phyloP scores from a whole-genome alignment of 2,797 vertebrate genomes.

The Eospalax fontanierii region DNA sequence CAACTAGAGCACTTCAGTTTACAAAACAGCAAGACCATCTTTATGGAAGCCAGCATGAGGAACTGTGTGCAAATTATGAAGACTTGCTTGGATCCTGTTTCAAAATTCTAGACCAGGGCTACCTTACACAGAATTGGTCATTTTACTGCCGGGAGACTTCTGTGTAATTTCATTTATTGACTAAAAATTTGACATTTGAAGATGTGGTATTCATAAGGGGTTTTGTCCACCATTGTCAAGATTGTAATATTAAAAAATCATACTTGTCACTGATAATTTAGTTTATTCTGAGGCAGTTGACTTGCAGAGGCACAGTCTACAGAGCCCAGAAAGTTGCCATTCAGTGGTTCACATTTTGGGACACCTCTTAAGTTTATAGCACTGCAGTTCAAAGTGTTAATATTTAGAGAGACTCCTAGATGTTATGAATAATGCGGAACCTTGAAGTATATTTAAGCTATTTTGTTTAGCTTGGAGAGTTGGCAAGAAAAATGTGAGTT shows the following conservation, averaged over 20 bases:
- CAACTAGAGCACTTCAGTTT: conserved; percentile 93
- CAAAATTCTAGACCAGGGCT: conserved; percentile 89
- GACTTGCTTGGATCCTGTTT: conserved; percentile 84
- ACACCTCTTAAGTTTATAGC: conserved; percentile 83
- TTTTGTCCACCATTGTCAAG: conserved; percentile 87
- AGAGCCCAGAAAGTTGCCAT: conserved; percentile 86
- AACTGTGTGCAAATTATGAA: conserved; percentile 86
- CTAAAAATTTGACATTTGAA: conserved; percentile 78
- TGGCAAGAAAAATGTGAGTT: conserved; percentile 75
- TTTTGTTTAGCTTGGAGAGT: conserved; percentile 69
- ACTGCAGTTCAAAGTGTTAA: conserved; percentile 87
- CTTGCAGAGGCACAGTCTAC: conserved; percentile 78
- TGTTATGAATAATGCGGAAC: conserved; percentile 78
- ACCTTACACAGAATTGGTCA: conserved; percentile 83
- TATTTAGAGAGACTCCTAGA: conserved; percentile 73
- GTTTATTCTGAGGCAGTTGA: conserved; percentile 81
- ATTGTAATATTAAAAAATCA: conserved; percentile 80
- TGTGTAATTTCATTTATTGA: conserved; percentile 86
- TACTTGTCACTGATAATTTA: conserved; percentile 82
- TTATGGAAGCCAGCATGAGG: conserved; percentile 89
- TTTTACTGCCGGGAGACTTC: conserved; percentile 84
- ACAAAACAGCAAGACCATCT: conserved; percentile 88
- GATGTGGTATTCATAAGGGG: conserved; percentile 77
- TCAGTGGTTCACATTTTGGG: conserved; percentile 79
- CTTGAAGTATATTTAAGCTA: conserved; percentile 85